Percentiles rank a stretch among this genome's conserved stretches.
Evolutionary conservation across 2,888 invertebrate species (phyloP).

Genomic region (Coleophora flavipennella): DNA sequence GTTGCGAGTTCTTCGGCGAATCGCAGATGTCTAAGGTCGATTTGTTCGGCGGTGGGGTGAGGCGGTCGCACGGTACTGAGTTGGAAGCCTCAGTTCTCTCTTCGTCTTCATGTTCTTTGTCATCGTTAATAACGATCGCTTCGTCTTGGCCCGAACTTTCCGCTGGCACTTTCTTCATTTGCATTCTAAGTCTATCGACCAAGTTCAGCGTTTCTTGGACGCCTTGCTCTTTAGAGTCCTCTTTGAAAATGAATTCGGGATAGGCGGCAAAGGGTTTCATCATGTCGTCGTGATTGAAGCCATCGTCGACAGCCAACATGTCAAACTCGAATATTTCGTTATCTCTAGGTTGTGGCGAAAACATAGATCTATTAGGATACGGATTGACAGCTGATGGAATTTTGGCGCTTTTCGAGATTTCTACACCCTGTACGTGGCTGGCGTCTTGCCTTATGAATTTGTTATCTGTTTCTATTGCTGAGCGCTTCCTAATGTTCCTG

Average conservation of each 20-base stretch:
- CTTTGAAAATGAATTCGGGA: constrained; percentile 79
- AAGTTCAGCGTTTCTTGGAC: constrained; percentile 87
- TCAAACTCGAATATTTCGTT: constrained; percentile 77
- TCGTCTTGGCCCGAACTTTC: constrained; percentile 58
- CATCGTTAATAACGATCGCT: constrained; percentile 24
- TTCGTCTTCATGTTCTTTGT: constrained; percentile 31
- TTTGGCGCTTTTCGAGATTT: constrained; percentile 62
- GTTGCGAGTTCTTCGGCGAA: constrained; percentile 20
- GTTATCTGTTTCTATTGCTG: constrained; percentile 49
- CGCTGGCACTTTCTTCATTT: constrained; percentile 76
- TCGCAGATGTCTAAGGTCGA: constrained; percentile 21
- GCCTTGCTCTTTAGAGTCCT: constrained; percentile 84
- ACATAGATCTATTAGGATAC: constrained; percentile 75
- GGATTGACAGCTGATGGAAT: constrained; percentile 55
- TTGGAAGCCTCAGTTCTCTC: constrained; percentile 24
- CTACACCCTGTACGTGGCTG: constrained; percentile 58
- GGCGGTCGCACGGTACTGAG: constrained; percentile 31
- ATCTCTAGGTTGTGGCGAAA: constrained; percentile 79
- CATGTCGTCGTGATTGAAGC: constrained; percentile 77
- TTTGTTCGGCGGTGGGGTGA: constrained; percentile 23
- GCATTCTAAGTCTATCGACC: constrained; percentile 86
- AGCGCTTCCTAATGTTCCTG: constrained; percentile 42
- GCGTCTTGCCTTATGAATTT: constrained; percentile 54
- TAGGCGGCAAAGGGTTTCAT: constrained; percentile 78
- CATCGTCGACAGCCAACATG: constrained; percentile 75